Conservation (phyloP, 2,888 invertebrate species). For the Plebejus melissa region DNA sequence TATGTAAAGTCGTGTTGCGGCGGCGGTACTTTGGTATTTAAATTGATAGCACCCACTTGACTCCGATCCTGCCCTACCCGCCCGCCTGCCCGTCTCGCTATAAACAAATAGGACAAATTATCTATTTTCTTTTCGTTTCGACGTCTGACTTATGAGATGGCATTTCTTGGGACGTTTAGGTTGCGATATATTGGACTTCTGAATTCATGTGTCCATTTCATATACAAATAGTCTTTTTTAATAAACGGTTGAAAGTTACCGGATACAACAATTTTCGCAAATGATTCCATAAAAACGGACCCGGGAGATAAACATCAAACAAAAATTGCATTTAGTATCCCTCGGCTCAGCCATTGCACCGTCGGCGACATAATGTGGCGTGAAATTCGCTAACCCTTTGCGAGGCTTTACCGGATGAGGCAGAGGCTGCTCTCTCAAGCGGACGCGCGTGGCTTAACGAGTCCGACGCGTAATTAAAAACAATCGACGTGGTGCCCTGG, state of each 20-base stretch:
- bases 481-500: conserved; percentile 26
- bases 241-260: neutral
- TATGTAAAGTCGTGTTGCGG: conserved; percentile 12
- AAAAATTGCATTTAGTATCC: conserved; percentile 28
- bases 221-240: no score
- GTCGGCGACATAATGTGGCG: conserved; percentile 64
- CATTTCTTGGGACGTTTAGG: neutral
- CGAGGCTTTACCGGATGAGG: conserved; percentile 45
- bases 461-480: conserved; percentile 35
- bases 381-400: conserved; percentile 66
- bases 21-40: conserved; percentile 8
- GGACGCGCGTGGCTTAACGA: conserved; percentile 45
- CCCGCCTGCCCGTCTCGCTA: neutral
- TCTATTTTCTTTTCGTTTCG: conserved; percentile 5
- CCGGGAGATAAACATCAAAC: conserved; percentile 6
- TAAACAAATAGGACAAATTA: conserved; percentile 5
- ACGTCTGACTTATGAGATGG: neutral
- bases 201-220: neutral
- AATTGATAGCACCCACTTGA: conserved; percentile 8
- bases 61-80: neutral
- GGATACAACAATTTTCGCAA: neutral
- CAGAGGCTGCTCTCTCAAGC: conserved; percentile 53
- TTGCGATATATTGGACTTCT: neutral
- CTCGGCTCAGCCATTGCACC: conserved; percentile 41
- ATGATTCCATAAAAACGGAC: neutral